These are phyloP conservation scores for Trachops cirrhosus DNA, from an alignment of 2,797 vertebrate species.

Conservation along the genomic window DNA sequence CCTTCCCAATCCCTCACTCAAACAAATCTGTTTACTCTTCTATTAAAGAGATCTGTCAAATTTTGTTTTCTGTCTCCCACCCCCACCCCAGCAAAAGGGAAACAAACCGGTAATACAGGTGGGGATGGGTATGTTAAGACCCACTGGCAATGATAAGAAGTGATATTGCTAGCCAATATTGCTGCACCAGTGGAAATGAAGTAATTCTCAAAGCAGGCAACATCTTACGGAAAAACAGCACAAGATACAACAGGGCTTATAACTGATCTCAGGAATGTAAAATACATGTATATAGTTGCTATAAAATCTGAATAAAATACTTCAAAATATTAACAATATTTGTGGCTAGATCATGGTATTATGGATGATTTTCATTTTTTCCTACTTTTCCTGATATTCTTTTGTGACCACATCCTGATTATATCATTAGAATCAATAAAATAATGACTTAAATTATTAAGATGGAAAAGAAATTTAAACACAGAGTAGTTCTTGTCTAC, in stretches of 20 bases:
- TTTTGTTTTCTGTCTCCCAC: not conserved
- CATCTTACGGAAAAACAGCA: not conserved
- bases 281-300: not conserved
- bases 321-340: conserved; percentile 1
- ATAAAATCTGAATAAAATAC: not conserved
- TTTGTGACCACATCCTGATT: not conserved
- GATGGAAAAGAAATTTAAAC: not conserved
- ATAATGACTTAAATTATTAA: conserved; percentile 5
- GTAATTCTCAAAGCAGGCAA: not conserved
- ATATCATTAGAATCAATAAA: conserved; percentile 4
- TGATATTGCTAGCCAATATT: not conserved
- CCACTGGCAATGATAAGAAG: not conserved
- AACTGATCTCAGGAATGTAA: not conserved
- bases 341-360: not conserved
- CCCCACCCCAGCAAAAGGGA: not conserved
- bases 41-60: not conserved
- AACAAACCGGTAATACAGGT: not conserved
- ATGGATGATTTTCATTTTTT: not conserved
- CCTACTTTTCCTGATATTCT: not conserved
- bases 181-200: not conserved
- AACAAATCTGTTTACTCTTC: not conserved
- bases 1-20: not conserved
- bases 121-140: not conserved
- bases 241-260: not conserved
- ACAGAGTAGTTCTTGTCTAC: not conserved